Conservation (phyloP, 1,140 invertebrate genomes). For the Cyclina sinensis region DNA sequence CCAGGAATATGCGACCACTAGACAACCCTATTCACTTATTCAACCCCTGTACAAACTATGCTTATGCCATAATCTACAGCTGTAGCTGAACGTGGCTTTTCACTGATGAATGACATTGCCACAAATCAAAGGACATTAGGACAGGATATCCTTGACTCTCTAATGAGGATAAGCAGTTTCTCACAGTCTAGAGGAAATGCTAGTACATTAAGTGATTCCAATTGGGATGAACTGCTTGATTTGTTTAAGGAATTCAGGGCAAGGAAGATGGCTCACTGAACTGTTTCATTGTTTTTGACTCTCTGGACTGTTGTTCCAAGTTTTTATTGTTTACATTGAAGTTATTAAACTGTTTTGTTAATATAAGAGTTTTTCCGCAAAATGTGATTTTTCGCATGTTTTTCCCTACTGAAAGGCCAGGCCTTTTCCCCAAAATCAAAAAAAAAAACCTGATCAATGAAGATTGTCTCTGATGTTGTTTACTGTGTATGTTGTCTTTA, state of each 20-base stretch:
- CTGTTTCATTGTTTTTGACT: no score
- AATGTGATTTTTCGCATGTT: no score
- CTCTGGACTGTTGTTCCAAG: no score
- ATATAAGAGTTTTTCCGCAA: no score
- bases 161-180: conserved; percentile 32
- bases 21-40: conserved; percentile 25
- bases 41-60: conserved; percentile 22
- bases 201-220: not conserved
- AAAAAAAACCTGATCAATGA: no score
- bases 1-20: not conserved
- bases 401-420: no score
- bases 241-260: not conserved
- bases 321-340: no score
- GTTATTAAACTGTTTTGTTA: no score
- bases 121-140: conserved; percentile 18
- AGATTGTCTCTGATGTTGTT: no score
- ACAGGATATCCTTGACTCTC: conserved; percentile 15
- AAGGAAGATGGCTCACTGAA: no score
- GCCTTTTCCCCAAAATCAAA: no score
- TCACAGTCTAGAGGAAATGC: not conserved
- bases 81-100: conserved; percentile 43
- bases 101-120: conserved; percentile 48
- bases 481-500: no score
- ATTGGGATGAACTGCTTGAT: not conserved
- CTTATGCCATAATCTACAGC: conserved; percentile 51